A percentile compares a stretch with the other conserved stretches of the same genome.
These are phyloP conservation scores for Dromiciops gliroides DNA, from an alignment of 2,113 vertebrate species.

Conservation along the genomic window DNA sequence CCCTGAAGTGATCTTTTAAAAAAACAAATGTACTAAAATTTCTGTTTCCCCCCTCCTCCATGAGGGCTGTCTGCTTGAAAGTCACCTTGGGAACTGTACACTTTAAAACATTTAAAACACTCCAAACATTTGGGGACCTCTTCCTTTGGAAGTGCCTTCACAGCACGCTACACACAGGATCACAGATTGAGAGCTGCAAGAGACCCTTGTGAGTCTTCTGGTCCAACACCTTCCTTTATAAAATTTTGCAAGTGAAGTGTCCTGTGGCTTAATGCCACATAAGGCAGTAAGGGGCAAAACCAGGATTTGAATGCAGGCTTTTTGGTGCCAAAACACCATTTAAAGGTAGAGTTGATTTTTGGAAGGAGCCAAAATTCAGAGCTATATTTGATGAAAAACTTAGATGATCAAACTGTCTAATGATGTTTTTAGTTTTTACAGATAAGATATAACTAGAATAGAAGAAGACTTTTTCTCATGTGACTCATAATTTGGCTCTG, in stretches of 20 bases:
- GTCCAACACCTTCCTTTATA: background rate
- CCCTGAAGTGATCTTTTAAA: too few relatives aligned
- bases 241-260: background rate
- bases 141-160: too few relatives aligned
- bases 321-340: background rate
- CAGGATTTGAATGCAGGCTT: background rate
- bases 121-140: too few relatives aligned
- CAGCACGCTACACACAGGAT: too few relatives aligned
- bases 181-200: too few relatives aligned
- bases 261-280: background rate
- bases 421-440: background rate
- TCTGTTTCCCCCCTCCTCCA: too few relatives aligned
- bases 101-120: too few relatives aligned
- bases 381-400: background rate
- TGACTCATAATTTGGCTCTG: background rate
- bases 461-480: background rate
- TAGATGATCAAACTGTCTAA: background rate
- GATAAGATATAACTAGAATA: background rate
- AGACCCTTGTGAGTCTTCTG: background rate
- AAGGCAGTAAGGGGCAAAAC: background rate
- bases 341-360: background rate
- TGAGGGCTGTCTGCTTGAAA: too few relatives aligned
- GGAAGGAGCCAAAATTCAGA: background rate
- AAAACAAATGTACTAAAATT: too few relatives aligned
- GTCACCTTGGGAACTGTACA: too few relatives aligned